Conservation (phyloP, 2,113 vertebrate genomes). For the Eptesicus fuscus region DNA sequence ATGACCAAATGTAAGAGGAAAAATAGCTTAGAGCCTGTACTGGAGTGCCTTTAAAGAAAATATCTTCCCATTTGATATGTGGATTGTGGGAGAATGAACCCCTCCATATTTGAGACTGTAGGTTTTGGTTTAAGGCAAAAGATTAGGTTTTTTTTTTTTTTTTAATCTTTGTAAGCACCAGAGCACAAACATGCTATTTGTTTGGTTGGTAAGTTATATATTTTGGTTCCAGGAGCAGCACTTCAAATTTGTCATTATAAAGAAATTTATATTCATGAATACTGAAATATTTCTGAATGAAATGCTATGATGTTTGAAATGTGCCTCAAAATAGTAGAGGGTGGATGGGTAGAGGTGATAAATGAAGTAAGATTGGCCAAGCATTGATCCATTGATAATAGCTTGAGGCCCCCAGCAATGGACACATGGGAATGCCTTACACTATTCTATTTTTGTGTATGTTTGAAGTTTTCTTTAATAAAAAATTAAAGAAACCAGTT, state of each 20-base stretch:
- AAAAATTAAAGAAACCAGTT: background rate
- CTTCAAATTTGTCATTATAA: background rate
- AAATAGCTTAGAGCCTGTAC: background rate
- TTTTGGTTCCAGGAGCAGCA: background rate
- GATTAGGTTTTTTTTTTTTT: background rate
- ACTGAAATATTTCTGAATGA: slow-evolving; percentile 6
- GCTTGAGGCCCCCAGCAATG: background rate
- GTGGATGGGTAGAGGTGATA: background rate
- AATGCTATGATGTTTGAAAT: background rate
- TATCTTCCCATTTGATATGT: background rate
- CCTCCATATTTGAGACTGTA: background rate
- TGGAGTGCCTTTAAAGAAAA: background rate
- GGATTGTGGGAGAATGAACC: background rate
- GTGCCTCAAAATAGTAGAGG: slow-evolving; percentile 1
- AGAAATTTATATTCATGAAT: background rate
- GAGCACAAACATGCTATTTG: background rate
- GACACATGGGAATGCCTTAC: background rate
- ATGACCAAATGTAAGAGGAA: background rate
- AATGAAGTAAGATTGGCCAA: background rate
- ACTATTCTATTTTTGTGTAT: background rate
- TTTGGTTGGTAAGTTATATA: background rate
- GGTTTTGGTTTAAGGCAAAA: background rate
- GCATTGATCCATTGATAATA: background rate
- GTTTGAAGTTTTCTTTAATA: slow-evolving; percentile 7
- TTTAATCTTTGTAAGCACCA: background rate